Conservation (phyloP, 2,888 invertebrate species). For the Oscheius onirici region DNA sequence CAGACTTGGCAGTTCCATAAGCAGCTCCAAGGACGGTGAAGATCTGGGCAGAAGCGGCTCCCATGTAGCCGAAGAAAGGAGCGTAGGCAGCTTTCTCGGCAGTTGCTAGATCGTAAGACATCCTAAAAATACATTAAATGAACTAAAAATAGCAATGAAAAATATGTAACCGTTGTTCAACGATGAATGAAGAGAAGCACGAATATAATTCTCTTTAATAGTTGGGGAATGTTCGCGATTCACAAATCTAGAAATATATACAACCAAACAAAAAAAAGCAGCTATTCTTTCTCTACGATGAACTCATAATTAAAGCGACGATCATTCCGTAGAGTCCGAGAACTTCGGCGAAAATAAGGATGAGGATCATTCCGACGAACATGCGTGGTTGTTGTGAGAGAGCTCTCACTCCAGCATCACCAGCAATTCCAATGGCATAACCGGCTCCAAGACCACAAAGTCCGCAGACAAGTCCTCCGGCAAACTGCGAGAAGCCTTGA, state of each 20-base stretch:
- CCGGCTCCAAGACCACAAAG: constrained; percentile 70
- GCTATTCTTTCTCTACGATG: constrained; percentile 75
- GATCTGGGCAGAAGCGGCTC: constrained; percentile 63
- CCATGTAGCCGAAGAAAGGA: constrained; percentile 66
- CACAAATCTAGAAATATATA: constrained; percentile 23
- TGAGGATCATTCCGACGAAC: constrained; percentile 71
- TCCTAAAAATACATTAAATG: constrained; percentile 12
- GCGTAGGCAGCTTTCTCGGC: constrained; percentile 64
- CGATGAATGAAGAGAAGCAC: neutral
- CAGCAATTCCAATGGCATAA: constrained; percentile 70
- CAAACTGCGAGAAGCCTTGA: constrained; percentile 91
- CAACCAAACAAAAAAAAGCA: constrained; percentile 14
- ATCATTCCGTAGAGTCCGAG: constrained; percentile 99
- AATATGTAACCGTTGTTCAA: neutral
- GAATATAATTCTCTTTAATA: constrained; percentile 18
- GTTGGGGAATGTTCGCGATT: constrained; percentile 23
- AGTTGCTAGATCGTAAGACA: constrained; percentile 59
- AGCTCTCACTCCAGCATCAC: constrained; percentile 69
- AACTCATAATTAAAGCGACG: constrained; percentile 98
- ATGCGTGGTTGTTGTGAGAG: constrained; percentile 68
- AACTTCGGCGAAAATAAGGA: constrained; percentile 71
- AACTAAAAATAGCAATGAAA: neutral
- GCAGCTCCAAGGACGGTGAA: constrained; percentile 62
- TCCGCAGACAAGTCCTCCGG: constrained; percentile 79
- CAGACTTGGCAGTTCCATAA: constrained; percentile 92